These are phyloP conservation scores for Bombus waltoni DNA, from an alignment of 1,140 invertebrate genomes.

Conservation along the genomic window DNA sequence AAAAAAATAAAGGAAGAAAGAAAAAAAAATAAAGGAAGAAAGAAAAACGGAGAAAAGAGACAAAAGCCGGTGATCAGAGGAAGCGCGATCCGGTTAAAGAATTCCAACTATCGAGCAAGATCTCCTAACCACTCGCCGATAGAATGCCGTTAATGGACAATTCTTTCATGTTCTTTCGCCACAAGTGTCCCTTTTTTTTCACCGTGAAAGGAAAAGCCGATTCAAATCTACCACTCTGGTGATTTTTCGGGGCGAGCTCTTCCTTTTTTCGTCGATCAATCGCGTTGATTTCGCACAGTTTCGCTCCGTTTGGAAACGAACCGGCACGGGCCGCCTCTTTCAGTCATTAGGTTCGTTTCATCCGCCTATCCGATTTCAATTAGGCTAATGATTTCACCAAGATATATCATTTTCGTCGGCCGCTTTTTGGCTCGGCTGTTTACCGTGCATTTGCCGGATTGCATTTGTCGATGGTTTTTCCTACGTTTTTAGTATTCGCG, in stretches of 20 bases:
- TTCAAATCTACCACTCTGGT: neutral
- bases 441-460: slow-evolving; percentile 38
- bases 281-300: neutral
- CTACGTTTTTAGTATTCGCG: neutral
- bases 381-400: slow-evolving; percentile 56
- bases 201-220: neutral
- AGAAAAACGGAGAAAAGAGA: neutral
- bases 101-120: neutral
- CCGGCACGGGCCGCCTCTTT: neutral
- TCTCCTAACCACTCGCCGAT: neutral
- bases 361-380: slow-evolving; percentile 58
- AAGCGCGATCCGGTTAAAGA: neutral
- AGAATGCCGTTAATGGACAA: neutral
- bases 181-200: neutral
- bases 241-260: neutral
- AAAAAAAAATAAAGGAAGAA: neutral
- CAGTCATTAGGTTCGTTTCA: slow-evolving; percentile 57
- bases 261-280: neutral
- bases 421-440: slow-evolving; percentile 44
- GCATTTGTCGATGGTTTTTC: slow-evolving; percentile 53
- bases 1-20: neutral
- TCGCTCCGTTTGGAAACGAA: neutral
- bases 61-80: slow-evolving; percentile 18
- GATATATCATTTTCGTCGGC: slow-evolving; percentile 1
- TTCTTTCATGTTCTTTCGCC: neutral